Conservation (phyloP, 2,888 invertebrate species). For the Sarcophaga carnaria region DNA sequence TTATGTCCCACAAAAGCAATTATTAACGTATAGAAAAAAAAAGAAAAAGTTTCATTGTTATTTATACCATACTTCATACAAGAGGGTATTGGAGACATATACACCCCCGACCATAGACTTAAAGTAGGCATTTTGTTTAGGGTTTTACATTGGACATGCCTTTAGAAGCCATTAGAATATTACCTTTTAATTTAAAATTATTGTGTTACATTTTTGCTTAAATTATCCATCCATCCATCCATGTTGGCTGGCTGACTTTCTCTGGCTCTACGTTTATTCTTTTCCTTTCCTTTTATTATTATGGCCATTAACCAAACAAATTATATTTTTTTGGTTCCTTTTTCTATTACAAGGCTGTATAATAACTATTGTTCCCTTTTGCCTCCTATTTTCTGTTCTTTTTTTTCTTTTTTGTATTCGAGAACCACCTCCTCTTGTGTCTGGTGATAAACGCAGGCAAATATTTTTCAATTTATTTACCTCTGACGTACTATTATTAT, state of each 20-base stretch:
- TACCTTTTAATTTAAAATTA: slow-evolving; percentile 25
- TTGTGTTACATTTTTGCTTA: not conserved
- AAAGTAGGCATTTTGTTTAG: not conserved
- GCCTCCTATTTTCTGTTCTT: too few species aligned
- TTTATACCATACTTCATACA: too few species aligned
- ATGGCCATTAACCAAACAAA: slow-evolving; percentile 19
- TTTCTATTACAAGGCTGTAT: not conserved
- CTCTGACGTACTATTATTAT: slow-evolving; percentile 1
- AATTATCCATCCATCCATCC: too few species aligned
- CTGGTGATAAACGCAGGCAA: not conserved
- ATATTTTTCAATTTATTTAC: slow-evolving; percentile 37
- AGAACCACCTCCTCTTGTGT: too few species aligned
- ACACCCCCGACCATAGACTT: not conserved
- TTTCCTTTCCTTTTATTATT: not conserved
- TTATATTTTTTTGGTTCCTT: not conserved
- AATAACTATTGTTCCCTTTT: not conserved
- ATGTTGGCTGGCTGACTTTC: not conserved
- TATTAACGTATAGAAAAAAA: too few species aligned
- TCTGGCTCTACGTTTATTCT: not conserved
- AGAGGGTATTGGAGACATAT: too few species aligned
- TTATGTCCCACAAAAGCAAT: too few species aligned
- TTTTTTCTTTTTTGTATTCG: too few species aligned
- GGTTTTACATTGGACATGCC: not conserved
- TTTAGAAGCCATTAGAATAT: not conserved
- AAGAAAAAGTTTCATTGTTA: too few species aligned